phyloP scores from a whole-genome alignment of 2,888 invertebrate species.

The Caenorhabditis imperialis region DNA sequence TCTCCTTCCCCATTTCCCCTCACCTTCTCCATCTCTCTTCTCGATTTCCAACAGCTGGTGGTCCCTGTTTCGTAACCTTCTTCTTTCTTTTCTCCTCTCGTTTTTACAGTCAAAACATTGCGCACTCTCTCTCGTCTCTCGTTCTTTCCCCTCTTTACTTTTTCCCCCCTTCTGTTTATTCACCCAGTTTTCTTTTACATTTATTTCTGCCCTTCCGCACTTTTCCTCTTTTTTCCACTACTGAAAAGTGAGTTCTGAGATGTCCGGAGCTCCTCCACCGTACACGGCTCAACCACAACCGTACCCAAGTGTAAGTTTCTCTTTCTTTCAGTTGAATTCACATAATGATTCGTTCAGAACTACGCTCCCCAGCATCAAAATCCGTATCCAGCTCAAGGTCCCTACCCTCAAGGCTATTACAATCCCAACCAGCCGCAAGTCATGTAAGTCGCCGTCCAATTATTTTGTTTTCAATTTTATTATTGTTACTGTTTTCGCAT shows the following conservation, averaged over 20 bases:
- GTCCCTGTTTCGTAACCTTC: constrained; percentile 14
- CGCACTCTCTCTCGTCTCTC: constrained; percentile 5
- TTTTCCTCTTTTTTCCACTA: neutral
- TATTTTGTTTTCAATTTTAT: constrained; percentile 2
- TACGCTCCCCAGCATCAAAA: constrained; percentile 58
- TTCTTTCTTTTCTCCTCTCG: constrained; percentile 6
- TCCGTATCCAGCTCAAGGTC: constrained; percentile 62
- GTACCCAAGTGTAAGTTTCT: constrained; percentile 49
- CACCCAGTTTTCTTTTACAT: constrained; percentile 7
- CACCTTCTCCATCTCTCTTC: neutral
- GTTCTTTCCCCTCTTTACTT: constrained; percentile 7
- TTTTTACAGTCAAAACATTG: constrained; percentile 4
- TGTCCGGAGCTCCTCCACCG: constrained; percentile 53
- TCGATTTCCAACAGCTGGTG: neutral
- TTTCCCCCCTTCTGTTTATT: constrained; percentile 24
- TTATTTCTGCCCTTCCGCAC: neutral
- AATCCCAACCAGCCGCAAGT: constrained; percentile 72
- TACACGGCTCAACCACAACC: constrained; percentile 52
- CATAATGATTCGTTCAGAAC: constrained; percentile 29
- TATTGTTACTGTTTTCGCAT: neutral
- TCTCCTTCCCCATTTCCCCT: constrained; percentile 1
- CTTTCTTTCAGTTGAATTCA: neutral
- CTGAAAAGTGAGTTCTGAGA: constrained; percentile 1
- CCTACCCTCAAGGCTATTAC: constrained; percentile 69
- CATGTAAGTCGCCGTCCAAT: constrained; percentile 61